Evolutionary conservation across 2,797 vertebrate genomes (phyloP), one percentile per base, ranked within the genome.

Genomic region (Halcyon leucocephala): DNA sequence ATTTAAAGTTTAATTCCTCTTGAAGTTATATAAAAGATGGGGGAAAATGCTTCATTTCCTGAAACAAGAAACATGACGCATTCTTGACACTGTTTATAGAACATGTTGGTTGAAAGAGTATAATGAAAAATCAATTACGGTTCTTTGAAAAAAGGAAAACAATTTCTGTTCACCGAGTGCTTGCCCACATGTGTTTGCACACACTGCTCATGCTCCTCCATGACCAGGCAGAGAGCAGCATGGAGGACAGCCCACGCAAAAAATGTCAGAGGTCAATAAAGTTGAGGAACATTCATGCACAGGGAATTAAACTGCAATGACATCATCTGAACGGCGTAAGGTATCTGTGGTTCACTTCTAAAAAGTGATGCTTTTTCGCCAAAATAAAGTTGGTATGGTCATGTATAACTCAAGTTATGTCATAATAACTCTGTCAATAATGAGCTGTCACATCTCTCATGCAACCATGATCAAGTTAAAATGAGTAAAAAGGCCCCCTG

Each of bases 1-100:
- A 80, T 93, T 94, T 96, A 51, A 86, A 73, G 46, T 88, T 92
- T 80, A 93, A 78, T 78, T 95, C 57, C 64, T 88, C 72, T 88
- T 57, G 18, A 88, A 95, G 74, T 76, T 79, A 85, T 31, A 76
- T 19, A 60, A 82, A 83, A 82, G n/a, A 90, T 0, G 19, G 25
- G 14, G 42, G 70, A 95, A 89, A 95, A 93, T 11, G 41, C 51
- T 89, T 94, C 3, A 2, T 87, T 79, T 80, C 39, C 65, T 74
- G 61, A 49, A 92, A 58, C 2, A 42, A 67, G 90, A 89, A 81
- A 69, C 29, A 66, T 25, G 44, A 71, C 1, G 2, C n/a, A 61
- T 79, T 92, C 78, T 54, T 91, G 91, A 90, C 10, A 69, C 16
- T 64, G 48, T 65, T 94, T 79, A 87, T 14, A 77, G n/a, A 89